phyloP scores from a whole-genome alignment of 2,113 vertebrate genomes.

The Paradisaea rubra region DNA sequence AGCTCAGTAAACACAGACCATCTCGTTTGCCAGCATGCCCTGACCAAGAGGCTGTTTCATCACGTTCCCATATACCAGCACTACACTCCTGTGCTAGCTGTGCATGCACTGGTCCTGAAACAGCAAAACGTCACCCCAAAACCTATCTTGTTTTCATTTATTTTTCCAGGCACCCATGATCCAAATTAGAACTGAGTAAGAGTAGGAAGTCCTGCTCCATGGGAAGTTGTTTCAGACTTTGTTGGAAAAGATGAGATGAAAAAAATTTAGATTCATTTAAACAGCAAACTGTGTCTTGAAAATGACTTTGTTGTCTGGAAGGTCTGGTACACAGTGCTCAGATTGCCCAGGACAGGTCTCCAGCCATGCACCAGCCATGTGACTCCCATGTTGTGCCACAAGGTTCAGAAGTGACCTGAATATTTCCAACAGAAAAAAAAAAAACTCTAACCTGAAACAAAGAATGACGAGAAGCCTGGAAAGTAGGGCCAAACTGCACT shows the following conservation, averaged over 20 bases:
- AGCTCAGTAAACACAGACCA: neutral
- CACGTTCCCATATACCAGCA: neutral
- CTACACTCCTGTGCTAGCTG: neutral
- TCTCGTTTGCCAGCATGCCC: neutral
- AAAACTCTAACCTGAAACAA: fast-evolving
- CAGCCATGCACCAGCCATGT: neutral
- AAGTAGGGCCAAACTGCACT: neutral
- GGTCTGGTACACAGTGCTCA: neutral
- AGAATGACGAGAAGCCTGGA: neutral
- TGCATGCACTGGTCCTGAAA: neutral
- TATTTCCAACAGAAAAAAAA: neutral
- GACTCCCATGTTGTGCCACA: neutral
- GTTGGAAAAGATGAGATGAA: neutral
- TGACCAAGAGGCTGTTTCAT: neutral
- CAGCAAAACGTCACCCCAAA: neutral
- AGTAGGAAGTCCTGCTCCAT: neutral
- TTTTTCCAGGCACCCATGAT: neutral
- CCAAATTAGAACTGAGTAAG: neutral
- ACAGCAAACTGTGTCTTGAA: neutral
- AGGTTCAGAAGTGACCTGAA: neutral
- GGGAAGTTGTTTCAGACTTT: neutral
- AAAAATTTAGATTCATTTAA: neutral
- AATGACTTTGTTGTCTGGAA: neutral
- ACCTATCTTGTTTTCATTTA: neutral
- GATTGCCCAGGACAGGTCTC: neutral